These are phyloP conservation scores for Cenopis cana DNA, from an alignment of 2,888 invertebrate genomes.

Conservation along the genomic window DNA sequence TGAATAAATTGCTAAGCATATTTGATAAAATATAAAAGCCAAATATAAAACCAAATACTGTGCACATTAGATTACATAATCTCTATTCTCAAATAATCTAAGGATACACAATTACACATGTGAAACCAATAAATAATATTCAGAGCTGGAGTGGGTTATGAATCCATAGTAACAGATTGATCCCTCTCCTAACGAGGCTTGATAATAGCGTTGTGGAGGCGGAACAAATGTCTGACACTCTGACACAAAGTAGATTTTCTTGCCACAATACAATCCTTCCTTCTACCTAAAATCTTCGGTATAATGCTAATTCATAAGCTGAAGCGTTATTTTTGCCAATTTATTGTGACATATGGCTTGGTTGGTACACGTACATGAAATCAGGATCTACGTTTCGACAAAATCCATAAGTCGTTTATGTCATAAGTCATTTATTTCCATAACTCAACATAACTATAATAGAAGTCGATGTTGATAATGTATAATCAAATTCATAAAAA, in stretches of 20 bases:
- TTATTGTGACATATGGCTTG: background rate
- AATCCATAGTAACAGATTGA: constrained; percentile 38
- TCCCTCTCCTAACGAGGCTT: constrained; percentile 33
- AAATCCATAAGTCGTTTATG: too few species aligned
- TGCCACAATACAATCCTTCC: constrained; percentile 44
- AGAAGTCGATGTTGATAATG: too few species aligned
- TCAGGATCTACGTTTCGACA: background rate
- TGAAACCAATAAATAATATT: constrained; percentile 16
- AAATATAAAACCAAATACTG: too few species aligned
- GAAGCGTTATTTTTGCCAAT: constrained; percentile 16
- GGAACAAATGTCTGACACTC: constrained; percentile 39
- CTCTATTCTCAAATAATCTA: background rate
- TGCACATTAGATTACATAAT: background rate
- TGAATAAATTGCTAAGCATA: too few species aligned
- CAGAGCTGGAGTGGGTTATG: constrained; percentile 18
- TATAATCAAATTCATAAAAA: too few species aligned
- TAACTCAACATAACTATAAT: too few species aligned
- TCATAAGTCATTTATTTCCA: too few species aligned
- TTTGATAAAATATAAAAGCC: too few species aligned
- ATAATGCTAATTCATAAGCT: constrained; percentile 5
- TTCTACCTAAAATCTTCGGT: constrained; percentile 35
- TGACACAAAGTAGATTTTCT: constrained; percentile 44
- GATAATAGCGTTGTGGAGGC: constrained; percentile 38
- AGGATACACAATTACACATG: background rate
- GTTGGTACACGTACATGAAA: background rate